A percentile compares a stretch with the other conserved stretches of the same genome.
Conservation (phyloP, 1,140 invertebrate genomes). For the Zaprionus nigranus region DNA sequence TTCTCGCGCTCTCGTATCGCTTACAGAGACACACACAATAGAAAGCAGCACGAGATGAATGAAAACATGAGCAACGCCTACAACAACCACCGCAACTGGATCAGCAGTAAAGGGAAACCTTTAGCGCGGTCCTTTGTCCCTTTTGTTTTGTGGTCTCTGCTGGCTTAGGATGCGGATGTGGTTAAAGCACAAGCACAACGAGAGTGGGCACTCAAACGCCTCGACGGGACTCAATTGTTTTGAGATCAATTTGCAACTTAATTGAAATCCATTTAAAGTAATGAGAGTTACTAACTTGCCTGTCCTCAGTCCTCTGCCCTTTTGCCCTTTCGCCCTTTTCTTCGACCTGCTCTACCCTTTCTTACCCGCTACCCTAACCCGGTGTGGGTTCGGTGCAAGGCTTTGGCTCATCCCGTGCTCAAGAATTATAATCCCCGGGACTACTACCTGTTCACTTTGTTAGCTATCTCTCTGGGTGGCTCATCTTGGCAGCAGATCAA, state of each 20-base stretch:
- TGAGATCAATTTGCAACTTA: constrained; percentile 84
- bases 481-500: constrained; percentile 45
- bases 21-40: constrained; percentile 41
- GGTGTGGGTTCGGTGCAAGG: not conserved
- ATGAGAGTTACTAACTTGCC: constrained; percentile 83
- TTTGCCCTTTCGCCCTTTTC: constrained; percentile 30
- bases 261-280: constrained; percentile 84
- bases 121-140: constrained; percentile 38
- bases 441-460: constrained; percentile 7
- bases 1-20: constrained; percentile 60
- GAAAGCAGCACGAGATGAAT: constrained; percentile 38
- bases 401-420: constrained; percentile 63
- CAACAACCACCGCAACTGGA: constrained; percentile 21
- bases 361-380: no score
- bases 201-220: constrained; percentile 69
- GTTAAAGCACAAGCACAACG: constrained; percentile 48
- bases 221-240: constrained; percentile 80
- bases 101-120: constrained; percentile 39
- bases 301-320: constrained; percentile 24
- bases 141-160: not conserved
- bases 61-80: constrained; percentile 52
- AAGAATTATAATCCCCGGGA: constrained; percentile 70
- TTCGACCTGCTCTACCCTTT: constrained; percentile 17
- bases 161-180: constrained; percentile 37
- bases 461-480: constrained; percentile 37